phyloP scores from a whole-genome alignment of 2,113 vertebrate species.

The Castor canadensis region DNA sequence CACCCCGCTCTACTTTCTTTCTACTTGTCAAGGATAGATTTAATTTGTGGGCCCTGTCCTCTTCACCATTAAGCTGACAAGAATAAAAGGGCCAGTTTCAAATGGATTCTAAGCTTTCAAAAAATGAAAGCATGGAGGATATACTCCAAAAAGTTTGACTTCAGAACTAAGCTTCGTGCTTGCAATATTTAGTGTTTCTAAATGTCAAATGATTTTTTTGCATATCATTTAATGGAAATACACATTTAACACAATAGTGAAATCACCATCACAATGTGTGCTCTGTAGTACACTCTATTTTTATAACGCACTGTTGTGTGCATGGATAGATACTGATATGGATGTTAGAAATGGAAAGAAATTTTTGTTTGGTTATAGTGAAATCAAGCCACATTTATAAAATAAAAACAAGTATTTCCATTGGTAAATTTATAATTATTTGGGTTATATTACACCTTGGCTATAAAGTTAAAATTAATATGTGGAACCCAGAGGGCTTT shows the following conservation, averaged over 20 bases:
- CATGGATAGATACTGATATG: background rate
- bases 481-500: background rate
- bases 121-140: background rate
- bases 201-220: background rate
- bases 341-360: background rate
- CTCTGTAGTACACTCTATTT: background rate
- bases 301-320: background rate
- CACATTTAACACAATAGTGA: background rate
- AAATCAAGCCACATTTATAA: background rate
- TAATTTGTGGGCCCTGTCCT: constrained; percentile 43
- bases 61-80: constrained; percentile 41
- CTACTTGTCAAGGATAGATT: constrained; percentile 73
- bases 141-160: background rate
- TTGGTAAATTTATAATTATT: background rate
- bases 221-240: background rate
- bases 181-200: background rate
- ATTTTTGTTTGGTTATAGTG: background rate
- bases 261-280: background rate
- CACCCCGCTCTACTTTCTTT: background rate
- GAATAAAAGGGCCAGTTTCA: constrained; percentile 51
- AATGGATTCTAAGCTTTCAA: constrained; percentile 44
- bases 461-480: no score
- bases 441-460: background rate
- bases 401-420: constrained; percentile 9
- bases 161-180: background rate